Evolutionary conservation across 2,113 vertebrate species (phyloP).

Genomic region (Chinchilla lanigera): DNA sequence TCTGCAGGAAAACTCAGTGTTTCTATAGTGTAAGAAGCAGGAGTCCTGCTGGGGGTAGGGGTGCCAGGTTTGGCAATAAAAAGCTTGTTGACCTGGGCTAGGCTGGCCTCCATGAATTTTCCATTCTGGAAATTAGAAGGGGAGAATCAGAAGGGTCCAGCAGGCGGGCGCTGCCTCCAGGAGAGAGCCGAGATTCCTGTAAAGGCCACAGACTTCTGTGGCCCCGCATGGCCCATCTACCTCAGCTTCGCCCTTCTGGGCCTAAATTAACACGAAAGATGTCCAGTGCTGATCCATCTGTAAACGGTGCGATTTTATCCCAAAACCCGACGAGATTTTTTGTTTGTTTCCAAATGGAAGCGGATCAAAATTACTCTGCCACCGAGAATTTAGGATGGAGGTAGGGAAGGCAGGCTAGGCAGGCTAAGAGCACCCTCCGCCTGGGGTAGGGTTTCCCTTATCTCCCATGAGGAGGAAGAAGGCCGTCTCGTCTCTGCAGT

Average conservation of each 20-base stretch:
- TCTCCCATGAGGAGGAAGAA: not conserved
- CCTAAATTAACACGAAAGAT: not conserved
- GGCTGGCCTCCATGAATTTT: constrained; percentile 67
- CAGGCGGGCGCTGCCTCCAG: not conserved
- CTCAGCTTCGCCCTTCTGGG: not conserved
- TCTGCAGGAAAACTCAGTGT: constrained; percentile 38
- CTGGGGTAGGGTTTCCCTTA: not conserved
- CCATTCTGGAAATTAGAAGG: constrained; percentile 62
- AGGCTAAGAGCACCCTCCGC: not conserved
- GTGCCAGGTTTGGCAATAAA: constrained; percentile 77
- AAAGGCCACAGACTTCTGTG: not conserved
- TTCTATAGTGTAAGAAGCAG: constrained; percentile 60
- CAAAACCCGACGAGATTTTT: not conserved
- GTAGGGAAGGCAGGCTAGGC: not conserved
- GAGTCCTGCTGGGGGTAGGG: constrained; percentile 46
- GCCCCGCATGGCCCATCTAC: not conserved
- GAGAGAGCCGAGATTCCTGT: not conserved
- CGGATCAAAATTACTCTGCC: constrained; percentile 26
- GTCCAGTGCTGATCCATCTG: not conserved
- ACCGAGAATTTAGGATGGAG: not conserved
- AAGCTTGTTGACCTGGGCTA: constrained; percentile 76
- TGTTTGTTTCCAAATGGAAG: not conserved
- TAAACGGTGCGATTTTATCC: not conserved
- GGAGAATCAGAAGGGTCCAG: not conserved
- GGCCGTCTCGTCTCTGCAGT: not conserved